phyloP scores from a whole-genome alignment of 2,888 invertebrate genomes.

The Chydorus sphaericus region DNA sequence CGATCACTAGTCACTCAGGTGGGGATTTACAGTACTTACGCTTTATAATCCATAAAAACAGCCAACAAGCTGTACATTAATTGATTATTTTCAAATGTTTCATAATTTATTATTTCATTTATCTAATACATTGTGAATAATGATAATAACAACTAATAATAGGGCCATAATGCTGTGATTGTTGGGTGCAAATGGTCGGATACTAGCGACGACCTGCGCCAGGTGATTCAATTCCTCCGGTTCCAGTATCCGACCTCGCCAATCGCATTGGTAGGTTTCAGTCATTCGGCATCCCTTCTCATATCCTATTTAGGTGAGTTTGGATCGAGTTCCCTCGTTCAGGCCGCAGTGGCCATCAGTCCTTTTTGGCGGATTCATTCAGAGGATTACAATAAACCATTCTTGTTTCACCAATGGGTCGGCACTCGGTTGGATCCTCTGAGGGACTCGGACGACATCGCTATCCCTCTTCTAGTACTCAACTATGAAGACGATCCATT shows the following conservation, averaged over 20 bases:
- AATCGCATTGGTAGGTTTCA: neutral
- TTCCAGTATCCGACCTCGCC: neutral
- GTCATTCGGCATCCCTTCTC: constrained; percentile 3
- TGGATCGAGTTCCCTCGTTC: neutral
- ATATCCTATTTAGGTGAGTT: constrained; percentile 8
- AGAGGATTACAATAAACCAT: neutral
- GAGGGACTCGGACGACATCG: constrained; percentile 6
- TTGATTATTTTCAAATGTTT: no score
- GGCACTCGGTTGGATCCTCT: neutral
- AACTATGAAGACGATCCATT: constrained; percentile 8
- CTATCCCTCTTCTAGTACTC: neutral
- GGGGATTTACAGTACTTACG: no score
- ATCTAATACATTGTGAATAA: no score
- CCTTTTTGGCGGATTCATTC: constrained; percentile 5
- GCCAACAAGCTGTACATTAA: no score
- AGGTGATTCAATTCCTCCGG: constrained; percentile 6
- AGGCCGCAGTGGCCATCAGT: constrained; percentile 3
- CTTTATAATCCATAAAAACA: no score
- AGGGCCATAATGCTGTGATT: no score
- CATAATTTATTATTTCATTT: no score
- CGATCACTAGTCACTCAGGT: neutral
- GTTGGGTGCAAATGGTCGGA: no score
- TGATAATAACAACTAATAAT: no score
- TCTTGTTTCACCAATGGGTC: neutral
- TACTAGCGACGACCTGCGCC: neutral